Evolutionary conservation across 2,888 invertebrate genomes (phyloP).

Genomic region (Nebria brevicollis): DNA sequence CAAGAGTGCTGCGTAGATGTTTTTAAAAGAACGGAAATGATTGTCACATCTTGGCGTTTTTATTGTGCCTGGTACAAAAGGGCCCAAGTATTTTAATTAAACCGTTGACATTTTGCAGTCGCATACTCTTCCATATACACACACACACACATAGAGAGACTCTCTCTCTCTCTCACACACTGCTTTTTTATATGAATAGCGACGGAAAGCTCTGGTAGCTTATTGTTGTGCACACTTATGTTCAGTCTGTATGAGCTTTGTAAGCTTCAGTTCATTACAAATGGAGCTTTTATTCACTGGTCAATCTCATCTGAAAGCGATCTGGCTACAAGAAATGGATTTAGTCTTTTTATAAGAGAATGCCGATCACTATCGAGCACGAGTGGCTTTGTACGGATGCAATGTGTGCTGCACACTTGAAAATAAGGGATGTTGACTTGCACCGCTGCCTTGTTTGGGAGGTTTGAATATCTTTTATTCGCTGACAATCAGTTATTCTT

Average conservation of each 20-base stretch:
- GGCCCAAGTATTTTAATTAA: slow-evolving; percentile 45
- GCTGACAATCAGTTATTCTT: slow-evolving; percentile 61
- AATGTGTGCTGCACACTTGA: neutral
- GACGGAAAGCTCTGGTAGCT: slow-evolving; percentile 47
- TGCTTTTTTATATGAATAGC: slow-evolving; percentile 38
- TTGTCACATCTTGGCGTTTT: slow-evolving; percentile 37
- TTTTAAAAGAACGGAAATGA: slow-evolving; percentile 39
- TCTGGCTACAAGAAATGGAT: slow-evolving; percentile 61
- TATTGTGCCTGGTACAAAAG: slow-evolving; percentile 33
- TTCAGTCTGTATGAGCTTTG: slow-evolving; percentile 53
- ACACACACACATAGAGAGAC: slow-evolving; percentile 13
- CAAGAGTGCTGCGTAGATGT: neutral
- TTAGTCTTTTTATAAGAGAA: slow-evolving; percentile 55
- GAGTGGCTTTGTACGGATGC: slow-evolving; percentile 10
- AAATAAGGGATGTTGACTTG: slow-evolving; percentile 11
- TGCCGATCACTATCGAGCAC: neutral
- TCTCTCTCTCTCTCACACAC: neutral
- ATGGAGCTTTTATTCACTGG: slow-evolving; percentile 62
- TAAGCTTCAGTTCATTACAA: slow-evolving; percentile 62
- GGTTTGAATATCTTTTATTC: slow-evolving; percentile 56
- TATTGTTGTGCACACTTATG: slow-evolving; percentile 52
- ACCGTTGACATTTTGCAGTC: slow-evolving; percentile 46
- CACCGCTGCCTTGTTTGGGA: slow-evolving; percentile 52
- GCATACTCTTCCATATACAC: slow-evolving; percentile 4
- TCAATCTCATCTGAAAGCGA: slow-evolving; percentile 63